Conservation (phyloP, 2,113 vertebrate species). For the Myocastor coypus region DNA sequence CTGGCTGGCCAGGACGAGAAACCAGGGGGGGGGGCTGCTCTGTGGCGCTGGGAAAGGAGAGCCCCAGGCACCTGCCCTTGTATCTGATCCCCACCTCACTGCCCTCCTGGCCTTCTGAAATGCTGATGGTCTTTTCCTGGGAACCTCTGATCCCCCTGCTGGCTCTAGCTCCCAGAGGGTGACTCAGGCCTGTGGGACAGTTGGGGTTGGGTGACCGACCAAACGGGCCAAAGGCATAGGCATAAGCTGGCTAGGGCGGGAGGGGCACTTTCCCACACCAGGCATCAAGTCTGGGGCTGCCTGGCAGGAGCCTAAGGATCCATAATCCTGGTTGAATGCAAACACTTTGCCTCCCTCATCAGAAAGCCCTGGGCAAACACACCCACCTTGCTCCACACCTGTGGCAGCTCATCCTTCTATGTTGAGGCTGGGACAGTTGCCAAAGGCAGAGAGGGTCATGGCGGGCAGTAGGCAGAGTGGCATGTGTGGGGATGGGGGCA, state of each 20-base stretch:
- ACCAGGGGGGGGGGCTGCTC: not conserved
- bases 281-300: not conserved
- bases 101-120: not conserved
- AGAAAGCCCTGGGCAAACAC: slow-evolving; percentile 54
- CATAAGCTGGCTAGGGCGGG: not conserved
- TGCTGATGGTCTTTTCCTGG: not conserved
- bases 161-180: slow-evolving; percentile 38
- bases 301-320: not conserved
- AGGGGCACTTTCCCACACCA: slow-evolving; percentile 24
- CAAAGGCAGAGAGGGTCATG: slow-evolving; percentile 32
- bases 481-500: not conserved
- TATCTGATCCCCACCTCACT: not conserved
- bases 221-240: not conserved
- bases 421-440: not conserved
- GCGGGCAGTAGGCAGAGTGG: not conserved
- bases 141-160: slow-evolving; percentile 37
- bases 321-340: slow-evolving; percentile 69
- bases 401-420: slow-evolving; percentile 17
- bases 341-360: slow-evolving; percentile 14
- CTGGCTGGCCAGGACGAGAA: not conserved
- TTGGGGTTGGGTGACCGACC: not conserved
- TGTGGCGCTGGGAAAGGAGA: not conserved
- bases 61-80: not conserved
- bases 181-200: slow-evolving; percentile 53
- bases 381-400: slow-evolving; percentile 15